Percentiles rank a stretch among this genome's conserved stretches.
Evolutionary conservation across 2,888 invertebrate genomes (phyloP).

Genomic region (Dynastes tityus): DNA sequence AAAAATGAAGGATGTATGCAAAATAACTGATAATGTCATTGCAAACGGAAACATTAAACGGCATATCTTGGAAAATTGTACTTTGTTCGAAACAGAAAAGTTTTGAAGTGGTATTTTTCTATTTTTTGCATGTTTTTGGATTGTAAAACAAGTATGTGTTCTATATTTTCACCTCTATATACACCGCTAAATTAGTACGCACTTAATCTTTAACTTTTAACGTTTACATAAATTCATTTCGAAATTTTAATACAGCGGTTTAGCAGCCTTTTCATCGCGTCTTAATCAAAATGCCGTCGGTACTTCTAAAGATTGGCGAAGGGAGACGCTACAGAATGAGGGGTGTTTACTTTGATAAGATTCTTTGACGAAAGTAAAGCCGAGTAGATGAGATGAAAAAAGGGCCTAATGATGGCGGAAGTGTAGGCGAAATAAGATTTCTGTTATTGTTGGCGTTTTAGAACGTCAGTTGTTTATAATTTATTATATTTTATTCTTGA

Average conservation of each 20-base stretch:
- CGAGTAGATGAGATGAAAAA: slow-evolving; percentile 18
- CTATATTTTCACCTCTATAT: background rate
- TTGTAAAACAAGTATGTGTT: background rate
- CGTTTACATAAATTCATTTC: slow-evolving; percentile 10
- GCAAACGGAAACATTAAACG: too few relatives aligned
- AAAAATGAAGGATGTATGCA: too few relatives aligned
- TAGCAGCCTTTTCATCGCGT: slow-evolving; percentile 24
- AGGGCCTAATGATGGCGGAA: background rate
- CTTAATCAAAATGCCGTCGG: slow-evolving; percentile 35
- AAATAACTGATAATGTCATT: too few relatives aligned
- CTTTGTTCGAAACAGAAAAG: too few relatives aligned
- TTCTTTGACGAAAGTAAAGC: slow-evolving; percentile 31
- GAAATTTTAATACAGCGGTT: slow-evolving; percentile 34
- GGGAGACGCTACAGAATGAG: slow-evolving; percentile 6
- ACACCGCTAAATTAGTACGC: slow-evolving; percentile 18
- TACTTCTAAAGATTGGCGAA: background rate
- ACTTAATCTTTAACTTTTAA: slow-evolving; percentile 23
- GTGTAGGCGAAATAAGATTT: background rate
- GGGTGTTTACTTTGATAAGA: slow-evolving; percentile 40
- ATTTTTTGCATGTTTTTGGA: background rate
- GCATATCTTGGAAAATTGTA: too few relatives aligned
- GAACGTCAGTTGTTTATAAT: background rate
- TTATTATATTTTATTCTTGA: background rate
- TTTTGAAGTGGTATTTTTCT: too few relatives aligned
- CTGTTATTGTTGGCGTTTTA: background rate